phyloP scores from a whole-genome alignment of 2,888 invertebrate species.

The Branchellion lobata region DNA sequence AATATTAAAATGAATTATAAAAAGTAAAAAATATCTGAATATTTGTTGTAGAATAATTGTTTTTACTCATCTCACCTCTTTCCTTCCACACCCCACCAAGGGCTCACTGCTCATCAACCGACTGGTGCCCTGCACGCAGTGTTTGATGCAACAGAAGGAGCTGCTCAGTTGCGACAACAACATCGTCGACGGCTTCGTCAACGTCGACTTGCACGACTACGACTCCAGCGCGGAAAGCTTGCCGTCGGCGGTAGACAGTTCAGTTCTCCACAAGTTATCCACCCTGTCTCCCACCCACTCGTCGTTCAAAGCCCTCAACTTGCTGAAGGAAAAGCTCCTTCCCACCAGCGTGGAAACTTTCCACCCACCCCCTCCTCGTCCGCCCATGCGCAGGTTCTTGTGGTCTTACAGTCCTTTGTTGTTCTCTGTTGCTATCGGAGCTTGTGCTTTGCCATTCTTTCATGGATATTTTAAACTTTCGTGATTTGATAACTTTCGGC shows the following conservation, averaged over 20 bases:
- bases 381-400: no score
- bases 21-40: no score
- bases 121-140: conserved; percentile 86
- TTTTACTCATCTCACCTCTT: no score
- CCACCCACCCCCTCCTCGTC: no score
- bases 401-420: no score
- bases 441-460: no score
- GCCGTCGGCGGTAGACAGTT: neutral
- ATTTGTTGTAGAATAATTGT: no score
- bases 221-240: neutral
- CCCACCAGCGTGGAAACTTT: no score
- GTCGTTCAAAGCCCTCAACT: conserved; percentile 7
- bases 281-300: neutral
- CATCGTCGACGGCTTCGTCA: conserved; percentile 5
- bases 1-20: no score
- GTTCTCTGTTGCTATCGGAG: no score
- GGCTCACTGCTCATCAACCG: conserved; percentile 91
- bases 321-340: neutral
- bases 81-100: conserved; percentile 63
- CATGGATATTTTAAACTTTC: no score
- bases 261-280: neutral
- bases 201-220: neutral
- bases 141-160: conserved; percentile 65
- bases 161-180: neutral
- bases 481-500: no score